These are phyloP conservation scores for Ecliptopera silaceata DNA, from an alignment of 2,888 invertebrate species.

Conservation along the genomic window DNA sequence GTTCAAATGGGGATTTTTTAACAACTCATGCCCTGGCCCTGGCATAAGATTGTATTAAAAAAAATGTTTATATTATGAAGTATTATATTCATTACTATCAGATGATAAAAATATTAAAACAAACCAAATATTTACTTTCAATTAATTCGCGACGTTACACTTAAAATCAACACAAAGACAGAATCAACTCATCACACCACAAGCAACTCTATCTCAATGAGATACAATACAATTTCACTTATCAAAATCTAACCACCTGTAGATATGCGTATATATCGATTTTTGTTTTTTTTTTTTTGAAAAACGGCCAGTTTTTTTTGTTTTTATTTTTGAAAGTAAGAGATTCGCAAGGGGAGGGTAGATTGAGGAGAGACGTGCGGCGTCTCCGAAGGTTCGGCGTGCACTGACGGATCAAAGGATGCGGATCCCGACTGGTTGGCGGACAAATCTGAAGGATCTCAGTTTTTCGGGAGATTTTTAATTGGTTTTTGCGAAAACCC, in stretches of 20 bases:
- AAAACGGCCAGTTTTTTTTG: background rate
- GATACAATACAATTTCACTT: slow-evolving; percentile 39
- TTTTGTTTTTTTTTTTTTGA: slow-evolving; percentile 12
- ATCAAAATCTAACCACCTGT: slow-evolving; percentile 45
- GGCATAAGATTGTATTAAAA: no score
- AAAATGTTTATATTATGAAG: no score
- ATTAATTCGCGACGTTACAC: slow-evolving; percentile 21
- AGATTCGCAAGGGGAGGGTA: slow-evolving; percentile 12
- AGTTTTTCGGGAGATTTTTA: slow-evolving; percentile 4
- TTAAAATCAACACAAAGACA: slow-evolving; percentile 30
- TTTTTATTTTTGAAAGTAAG: slow-evolving; percentile 18
- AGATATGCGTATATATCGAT: slow-evolving; percentile 38
- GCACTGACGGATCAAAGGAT: slow-evolving; percentile 32
- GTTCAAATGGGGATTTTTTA: no score
- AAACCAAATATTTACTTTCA: slow-evolving; percentile 20
- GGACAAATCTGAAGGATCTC: slow-evolving; percentile 11
- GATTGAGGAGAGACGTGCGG: slow-evolving; percentile 24
- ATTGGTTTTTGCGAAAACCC: slow-evolving; percentile 8
- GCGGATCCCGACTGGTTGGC: slow-evolving; percentile 14
- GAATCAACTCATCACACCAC: slow-evolving; percentile 30
- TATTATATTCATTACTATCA: no score
- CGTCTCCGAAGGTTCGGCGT: slow-evolving; percentile 20
- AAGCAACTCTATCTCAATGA: slow-evolving; percentile 37
- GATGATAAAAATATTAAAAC: background rate
- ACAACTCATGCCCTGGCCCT: no score